A percentile compares a stretch with the other conserved stretches of the same genome.
These are phyloP conservation scores for Mandrillus leucophaeus DNA, from an alignment of 2,113 vertebrate species.

Conservation along the genomic window DNA sequence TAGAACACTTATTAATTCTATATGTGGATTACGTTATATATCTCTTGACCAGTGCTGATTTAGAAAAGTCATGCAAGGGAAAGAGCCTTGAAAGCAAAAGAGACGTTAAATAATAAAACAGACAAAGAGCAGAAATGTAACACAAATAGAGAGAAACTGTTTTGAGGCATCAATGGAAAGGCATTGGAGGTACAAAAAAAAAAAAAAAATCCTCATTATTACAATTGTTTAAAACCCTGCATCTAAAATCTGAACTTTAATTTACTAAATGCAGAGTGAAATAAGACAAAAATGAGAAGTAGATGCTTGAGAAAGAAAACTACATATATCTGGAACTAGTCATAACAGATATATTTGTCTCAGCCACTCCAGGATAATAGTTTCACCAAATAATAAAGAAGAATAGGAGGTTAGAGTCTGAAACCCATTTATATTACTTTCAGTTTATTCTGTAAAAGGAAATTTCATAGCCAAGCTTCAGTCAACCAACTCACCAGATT, in stretches of 20 bases:
- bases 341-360: not conserved
- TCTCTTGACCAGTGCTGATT: not conserved
- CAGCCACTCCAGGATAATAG: not conserved
- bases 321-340: not conserved
- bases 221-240: not conserved
- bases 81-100: not conserved
- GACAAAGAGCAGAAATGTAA: not conserved
- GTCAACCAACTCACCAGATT: not conserved
- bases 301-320: not conserved
- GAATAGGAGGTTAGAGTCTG: not conserved
- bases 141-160: not conserved
- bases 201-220: too few relatives aligned
- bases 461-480: not conserved
- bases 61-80: not conserved
- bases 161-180: not conserved
- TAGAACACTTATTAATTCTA: not conserved
- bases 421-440: not conserved
- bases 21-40: not conserved
- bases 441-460: not conserved
- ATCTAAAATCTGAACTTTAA: not conserved
- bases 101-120: not conserved
- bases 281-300: not conserved
- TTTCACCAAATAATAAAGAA: not conserved
- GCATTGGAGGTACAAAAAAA: not conserved
- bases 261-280: not conserved